Conservation (phyloP, 1,140 invertebrate genomes). For the Drosophila bocki region DNA sequence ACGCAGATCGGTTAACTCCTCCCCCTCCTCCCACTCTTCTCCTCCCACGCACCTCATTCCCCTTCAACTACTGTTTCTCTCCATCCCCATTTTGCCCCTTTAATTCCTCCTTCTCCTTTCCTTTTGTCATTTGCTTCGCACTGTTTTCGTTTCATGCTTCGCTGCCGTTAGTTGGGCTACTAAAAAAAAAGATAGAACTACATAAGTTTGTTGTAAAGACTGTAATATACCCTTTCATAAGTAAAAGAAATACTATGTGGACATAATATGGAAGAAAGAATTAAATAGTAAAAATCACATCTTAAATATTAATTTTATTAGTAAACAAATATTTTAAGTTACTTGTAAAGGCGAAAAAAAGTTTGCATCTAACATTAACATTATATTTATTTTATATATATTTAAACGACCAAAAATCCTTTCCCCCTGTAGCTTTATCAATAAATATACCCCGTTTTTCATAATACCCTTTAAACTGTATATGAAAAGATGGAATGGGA, state of each 20-base stretch:
- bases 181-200: background rate
- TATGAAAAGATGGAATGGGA: background rate
- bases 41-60: slow-evolving; percentile 14
- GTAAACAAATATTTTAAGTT: too few species aligned
- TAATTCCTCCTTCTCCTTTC: slow-evolving; percentile 2
- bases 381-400: too few species aligned
- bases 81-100: background rate
- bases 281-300: too few species aligned
- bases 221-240: background rate
- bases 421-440: background rate
- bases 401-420: background rate
- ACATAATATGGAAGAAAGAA: too few species aligned
- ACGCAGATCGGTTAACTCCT: slow-evolving; percentile 36
- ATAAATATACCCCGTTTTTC: background rate
- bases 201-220: background rate
- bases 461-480: background rate
- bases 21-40: slow-evolving; percentile 18
- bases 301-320: background rate
- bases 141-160: slow-evolving; percentile 68
- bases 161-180: slow-evolving; percentile 41
- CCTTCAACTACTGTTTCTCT: slow-evolving; percentile 12
- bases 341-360: too few species aligned
- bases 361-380: too few species aligned
- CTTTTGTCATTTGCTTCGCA: slow-evolving; percentile 49
- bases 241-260: background rate